Evolutionary conservation across 2,888 invertebrate species (phyloP).

Genomic region (Acrobasis repandana): DNA sequence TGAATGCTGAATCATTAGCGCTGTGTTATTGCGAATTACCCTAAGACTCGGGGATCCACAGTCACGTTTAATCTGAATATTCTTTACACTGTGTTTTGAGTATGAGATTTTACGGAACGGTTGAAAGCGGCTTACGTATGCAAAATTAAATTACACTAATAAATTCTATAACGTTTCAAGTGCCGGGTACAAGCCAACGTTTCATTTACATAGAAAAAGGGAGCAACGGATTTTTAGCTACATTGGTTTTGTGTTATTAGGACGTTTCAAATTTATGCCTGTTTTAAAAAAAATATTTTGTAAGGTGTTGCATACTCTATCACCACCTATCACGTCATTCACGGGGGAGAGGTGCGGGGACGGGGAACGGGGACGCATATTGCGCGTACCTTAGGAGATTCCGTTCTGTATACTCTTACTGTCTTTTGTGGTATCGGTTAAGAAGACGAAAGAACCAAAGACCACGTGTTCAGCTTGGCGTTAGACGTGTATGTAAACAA

Average conservation of each 20-base stretch:
- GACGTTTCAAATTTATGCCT: background rate
- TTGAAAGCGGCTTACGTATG: constrained; percentile 46
- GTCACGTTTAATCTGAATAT: constrained; percentile 73
- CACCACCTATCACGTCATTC: too few species aligned
- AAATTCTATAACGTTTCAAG: constrained; percentile 44
- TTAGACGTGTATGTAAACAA: too few species aligned
- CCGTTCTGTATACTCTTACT: too few species aligned
- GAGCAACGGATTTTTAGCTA: background rate
- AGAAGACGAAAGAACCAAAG: too few species aligned
- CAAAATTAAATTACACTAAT: constrained; percentile 54
- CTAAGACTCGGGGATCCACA: constrained; percentile 51
- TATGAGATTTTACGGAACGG: constrained; percentile 50
- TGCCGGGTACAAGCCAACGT: constrained; percentile 35
- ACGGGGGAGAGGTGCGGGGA: too few species aligned
- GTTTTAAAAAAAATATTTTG: too few species aligned
- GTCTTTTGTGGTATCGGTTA: too few species aligned
- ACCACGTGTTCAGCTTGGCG: too few species aligned
- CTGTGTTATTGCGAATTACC: constrained; percentile 76
- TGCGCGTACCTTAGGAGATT: too few species aligned
- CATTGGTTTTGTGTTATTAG: background rate
- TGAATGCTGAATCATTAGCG: constrained; percentile 78
- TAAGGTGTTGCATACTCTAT: too few species aligned
- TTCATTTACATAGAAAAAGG: constrained; percentile 23
- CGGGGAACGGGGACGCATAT: too few species aligned
- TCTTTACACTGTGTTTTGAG: constrained; percentile 51